Evolutionary conservation across 2,797 vertebrate genomes (phyloP).

Genomic region (Hippoglossus hippoglossus): DNA sequence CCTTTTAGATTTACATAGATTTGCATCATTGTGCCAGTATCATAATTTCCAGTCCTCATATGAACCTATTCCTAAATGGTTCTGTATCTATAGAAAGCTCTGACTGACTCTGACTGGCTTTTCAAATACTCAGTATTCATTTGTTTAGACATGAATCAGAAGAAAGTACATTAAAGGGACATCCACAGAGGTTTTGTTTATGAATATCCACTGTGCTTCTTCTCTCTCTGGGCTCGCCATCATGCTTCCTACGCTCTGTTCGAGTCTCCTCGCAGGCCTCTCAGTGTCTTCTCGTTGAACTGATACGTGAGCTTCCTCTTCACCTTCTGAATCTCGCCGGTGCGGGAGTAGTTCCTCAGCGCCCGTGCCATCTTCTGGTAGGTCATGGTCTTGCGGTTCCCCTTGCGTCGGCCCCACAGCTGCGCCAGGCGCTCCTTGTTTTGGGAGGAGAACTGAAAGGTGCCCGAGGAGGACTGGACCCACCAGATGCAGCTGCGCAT

Average conservation of each 20-base stretch:
- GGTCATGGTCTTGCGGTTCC: conserved; percentile 89
- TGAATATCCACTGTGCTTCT: conserved; percentile 16
- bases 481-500: conserved; percentile 90
- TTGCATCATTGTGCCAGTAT: background rate
- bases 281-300: conserved; percentile 83
- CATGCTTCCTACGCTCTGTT: conserved; percentile 27
- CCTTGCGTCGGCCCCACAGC: conserved; percentile 86
- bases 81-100: conserved; percentile 11
- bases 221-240: conserved; percentile 16
- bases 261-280: conserved; percentile 72
- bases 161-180: conserved; percentile 16
- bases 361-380: conserved; percentile 90
- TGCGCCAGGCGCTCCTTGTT: conserved; percentile 87
- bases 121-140: conserved; percentile 86
- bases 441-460: conserved; percentile 89
- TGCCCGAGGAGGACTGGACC: conserved; percentile 84
- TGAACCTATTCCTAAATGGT: conserved; percentile 3
- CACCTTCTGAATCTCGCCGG: conserved; percentile 87
- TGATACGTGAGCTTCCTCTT: conserved; percentile 87
- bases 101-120: conserved; percentile 25
- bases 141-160: conserved; percentile 33
- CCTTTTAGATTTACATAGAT: conserved; percentile 82
- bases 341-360: conserved; percentile 85
- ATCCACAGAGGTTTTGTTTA: background rate
- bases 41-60: conserved; percentile 8